Evolutionary conservation across 1,140 invertebrate genomes (phyloP), one percentile per base, ranked within the genome.

Genomic region (Zaprionus ghesquierei): DNA sequence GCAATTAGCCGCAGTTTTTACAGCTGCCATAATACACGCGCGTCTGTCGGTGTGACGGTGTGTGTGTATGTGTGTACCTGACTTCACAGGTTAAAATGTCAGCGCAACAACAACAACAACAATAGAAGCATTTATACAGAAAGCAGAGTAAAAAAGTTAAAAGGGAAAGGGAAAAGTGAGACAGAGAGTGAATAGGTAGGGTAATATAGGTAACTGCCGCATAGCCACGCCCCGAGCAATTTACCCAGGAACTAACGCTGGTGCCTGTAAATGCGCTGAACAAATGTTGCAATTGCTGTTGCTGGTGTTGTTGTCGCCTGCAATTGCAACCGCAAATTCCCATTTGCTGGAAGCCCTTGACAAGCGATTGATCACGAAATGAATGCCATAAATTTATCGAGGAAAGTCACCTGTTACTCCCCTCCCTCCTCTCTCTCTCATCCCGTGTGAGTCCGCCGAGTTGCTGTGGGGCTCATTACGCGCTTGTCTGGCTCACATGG

Each of bases 1-100:
- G 80, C 79, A 82, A 82, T 82, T 82, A 82, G 79, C 80, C 80
- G 79, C 80, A 71, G 59, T 78, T 82, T 82, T 82, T 84, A 60
- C 72, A 62, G 64, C 58, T 54, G 49, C 44, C 49, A 53, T 35
- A 55, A 63, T 46, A 63, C 44, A 46, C n/a, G 50, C 23, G 22
- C 31, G 25, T 61, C 25, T 50, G 18, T 49, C 13, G 13, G 13
- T 27, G 4, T 35, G 29, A 12, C 1, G 41, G 5, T 29, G n/a
- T 33, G 50, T 33, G 6, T 56, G 22, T 35, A 31, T 18, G 25
- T 29, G 49, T 61, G 50, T 60, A 29, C 13, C 18, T 56, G 60
- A 55, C 60, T 70, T 55, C 23, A 50, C 38, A 69, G 51, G 51
- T 49, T 69, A 31, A 69, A 69, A 74, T 61, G 63, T 69, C 49